Base-by-base conservation (phyloP, 2,888 invertebrate genomes). In the Lithophane ornitopus region DNA sequence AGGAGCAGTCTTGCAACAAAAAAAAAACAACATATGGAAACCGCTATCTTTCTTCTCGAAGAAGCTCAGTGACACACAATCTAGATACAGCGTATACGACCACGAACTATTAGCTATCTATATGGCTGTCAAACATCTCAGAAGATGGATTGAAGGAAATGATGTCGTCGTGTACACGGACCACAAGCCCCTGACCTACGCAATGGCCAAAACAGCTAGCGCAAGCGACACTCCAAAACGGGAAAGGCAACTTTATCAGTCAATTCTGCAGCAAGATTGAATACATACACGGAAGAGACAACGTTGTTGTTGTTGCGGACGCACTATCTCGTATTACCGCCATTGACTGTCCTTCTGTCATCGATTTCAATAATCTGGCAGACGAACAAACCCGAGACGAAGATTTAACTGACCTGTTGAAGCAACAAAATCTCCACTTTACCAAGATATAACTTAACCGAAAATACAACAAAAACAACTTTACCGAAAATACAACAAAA, bases 141-240 rank as follows among this genome's bases (percentile, higher is more conserved):
- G 46, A 26, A 44, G 26, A 46, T 46, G 46, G 14, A 65, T 65
- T 9, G 65, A 65, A 26, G 65, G 65, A 1, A 11, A 41, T 46
- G 65, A 65, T 16, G 65, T 65, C 26, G 14, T 41, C 6, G 26
- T 65, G 1, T 28, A 46, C 1, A 63, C 63, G 12, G 63, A 44
- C 26, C 63, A 73, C 59, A 84, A 81, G 58, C 87, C 85, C 0
- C 77, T 87, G 0, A 14, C 68, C 1, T 78, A 77, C 22, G 82
- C 84, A 3, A 61, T 85, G 0, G 76, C 75, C 9, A 66, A 46
- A 66, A 2, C 72, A 39, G 39, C 74, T 19, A 81, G 75, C 44
- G 76, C 19, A 34, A 75, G 63, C n/a, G 58, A 71, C 68, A 83
- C 81, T n/a, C 63, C 63, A 16, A 39, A 39, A 63, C 63, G 63